These are phyloP conservation scores for Diorhabda carinulata DNA, from an alignment of 1,140 invertebrate species.

Conservation along the genomic window DNA sequence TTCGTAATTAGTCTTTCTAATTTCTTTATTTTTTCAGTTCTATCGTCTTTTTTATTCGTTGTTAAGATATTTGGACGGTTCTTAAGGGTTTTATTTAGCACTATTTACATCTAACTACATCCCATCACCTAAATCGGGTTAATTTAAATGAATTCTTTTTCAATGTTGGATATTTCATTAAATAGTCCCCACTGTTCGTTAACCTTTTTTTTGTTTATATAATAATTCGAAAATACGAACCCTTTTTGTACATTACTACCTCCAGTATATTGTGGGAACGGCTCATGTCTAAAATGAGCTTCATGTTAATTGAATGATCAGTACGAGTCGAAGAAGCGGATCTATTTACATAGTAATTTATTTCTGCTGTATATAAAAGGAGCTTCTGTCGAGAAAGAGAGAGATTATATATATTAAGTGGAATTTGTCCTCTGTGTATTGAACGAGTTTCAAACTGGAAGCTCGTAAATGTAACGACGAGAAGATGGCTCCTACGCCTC, in stretches of 20 bases:
- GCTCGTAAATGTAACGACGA: neutral
- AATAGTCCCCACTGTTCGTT: too few relatives aligned
- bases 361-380: neutral
- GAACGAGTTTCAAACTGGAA: neutral
- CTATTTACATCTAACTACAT: too few relatives aligned
- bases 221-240: neutral
- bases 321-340: neutral
- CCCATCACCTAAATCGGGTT: too few relatives aligned
- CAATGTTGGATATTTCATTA: too few relatives aligned
- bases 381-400: neutral
- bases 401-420: neutral
- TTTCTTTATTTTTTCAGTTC: too few relatives aligned
- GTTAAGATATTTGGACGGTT: too few relatives aligned
- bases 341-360: slow-evolving; percentile 1
- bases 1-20: too few relatives aligned
- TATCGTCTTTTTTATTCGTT: too few relatives aligned
- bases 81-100: too few relatives aligned
- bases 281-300: neutral
- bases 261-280: neutral
- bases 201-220: too few relatives aligned
- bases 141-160: too few relatives aligned
- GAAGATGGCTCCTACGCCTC: neutral
- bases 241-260: neutral
- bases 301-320: slow-evolving; percentile 2
- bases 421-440: slow-evolving; percentile 2